Percentiles rank a stretch among this genome's conserved stretches.
phyloP scores from a whole-genome alignment of 2,797 vertebrate genomes.

The Iguana delicatissima region DNA sequence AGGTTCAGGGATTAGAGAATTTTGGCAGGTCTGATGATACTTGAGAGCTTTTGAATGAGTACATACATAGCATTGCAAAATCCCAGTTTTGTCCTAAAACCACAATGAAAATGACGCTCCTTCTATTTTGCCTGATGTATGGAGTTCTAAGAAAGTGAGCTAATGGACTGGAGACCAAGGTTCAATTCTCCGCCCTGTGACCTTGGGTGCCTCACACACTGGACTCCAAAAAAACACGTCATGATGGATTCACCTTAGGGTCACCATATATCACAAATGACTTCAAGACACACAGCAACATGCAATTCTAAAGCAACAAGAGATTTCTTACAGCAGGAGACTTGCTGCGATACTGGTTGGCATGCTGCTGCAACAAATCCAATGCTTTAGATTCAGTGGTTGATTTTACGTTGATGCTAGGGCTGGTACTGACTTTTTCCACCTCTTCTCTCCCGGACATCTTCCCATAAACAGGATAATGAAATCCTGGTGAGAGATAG shows the following conservation, averaged over 20 bases:
- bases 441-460: slow-evolving; percentile 95
- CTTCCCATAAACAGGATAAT: slow-evolving; percentile 98
- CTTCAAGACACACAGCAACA: no score
- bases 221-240: no score
- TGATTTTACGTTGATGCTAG: slow-evolving; percentile 87
- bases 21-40: neutral
- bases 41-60: slow-evolving; percentile 30
- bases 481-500: slow-evolving; percentile 92
- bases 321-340: slow-evolving; percentile 90
- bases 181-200: no score
- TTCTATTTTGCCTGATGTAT: slow-evolving; percentile 2
- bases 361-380: slow-evolving; percentile 94
- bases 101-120: slow-evolving; percentile 29
- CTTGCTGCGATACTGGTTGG: slow-evolving; percentile 93
- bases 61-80: slow-evolving; percentile 50
- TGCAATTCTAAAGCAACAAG: slow-evolving; percentile 48
- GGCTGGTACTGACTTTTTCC: slow-evolving; percentile 89
- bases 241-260: no score
- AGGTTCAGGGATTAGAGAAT: no score
- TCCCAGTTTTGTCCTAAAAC: slow-evolving; percentile 48
- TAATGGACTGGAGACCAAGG: no score
- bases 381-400: slow-evolving; percentile 89
- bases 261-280: no score
- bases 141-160: neutral
- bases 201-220: no score